A percentile compares a stretch with the other conserved stretches of the same genome.
These are phyloP conservation scores for Lepidocolaptes lacrymiger DNA, from an alignment of 2,797 vertebrate species.

Conservation along the genomic window DNA sequence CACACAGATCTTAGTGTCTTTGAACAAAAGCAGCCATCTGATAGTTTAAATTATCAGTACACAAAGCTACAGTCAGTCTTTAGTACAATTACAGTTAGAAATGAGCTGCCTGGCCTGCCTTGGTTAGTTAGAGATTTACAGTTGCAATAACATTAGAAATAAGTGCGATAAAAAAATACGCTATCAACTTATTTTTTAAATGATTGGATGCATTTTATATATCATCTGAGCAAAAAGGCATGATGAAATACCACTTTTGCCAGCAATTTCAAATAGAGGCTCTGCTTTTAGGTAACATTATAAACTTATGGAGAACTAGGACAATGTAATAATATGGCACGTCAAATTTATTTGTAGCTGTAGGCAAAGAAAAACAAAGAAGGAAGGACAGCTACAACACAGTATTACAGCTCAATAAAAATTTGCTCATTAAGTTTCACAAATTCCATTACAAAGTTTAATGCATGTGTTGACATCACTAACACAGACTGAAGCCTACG, in stretches of 20 bases:
- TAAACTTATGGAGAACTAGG: constrained; percentile 31
- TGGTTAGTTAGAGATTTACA: background rate
- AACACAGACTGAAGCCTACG: background rate
- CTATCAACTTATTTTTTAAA: constrained; percentile 14
- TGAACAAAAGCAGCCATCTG: background rate
- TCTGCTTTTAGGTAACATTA: constrained; percentile 26
- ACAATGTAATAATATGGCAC: constrained; percentile 52
- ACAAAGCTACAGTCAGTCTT: background rate
- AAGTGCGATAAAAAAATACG: background rate
- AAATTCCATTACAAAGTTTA: constrained; percentile 64
- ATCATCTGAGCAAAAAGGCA: background rate
- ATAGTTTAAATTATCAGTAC: background rate
- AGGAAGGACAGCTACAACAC: background rate
- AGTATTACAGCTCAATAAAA: constrained; percentile 32
- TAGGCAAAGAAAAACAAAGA: constrained; percentile 52
- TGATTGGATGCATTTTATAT: background rate
- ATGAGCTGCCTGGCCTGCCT: background rate
- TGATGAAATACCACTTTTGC: constrained; percentile 6
- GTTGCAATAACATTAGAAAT: background rate
- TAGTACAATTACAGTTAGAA: background rate
- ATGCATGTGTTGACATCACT: constrained; percentile 44
- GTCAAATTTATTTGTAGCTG: constrained; percentile 64
- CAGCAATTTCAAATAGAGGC: constrained; percentile 38
- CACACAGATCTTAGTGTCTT: background rate
- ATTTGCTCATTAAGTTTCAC: constrained; percentile 62